Evolutionary conservation across 2,113 vertebrate genomes (phyloP), one percentile per base, ranked within the genome.

Genomic region (Callospermophilus lateralis): DNA sequence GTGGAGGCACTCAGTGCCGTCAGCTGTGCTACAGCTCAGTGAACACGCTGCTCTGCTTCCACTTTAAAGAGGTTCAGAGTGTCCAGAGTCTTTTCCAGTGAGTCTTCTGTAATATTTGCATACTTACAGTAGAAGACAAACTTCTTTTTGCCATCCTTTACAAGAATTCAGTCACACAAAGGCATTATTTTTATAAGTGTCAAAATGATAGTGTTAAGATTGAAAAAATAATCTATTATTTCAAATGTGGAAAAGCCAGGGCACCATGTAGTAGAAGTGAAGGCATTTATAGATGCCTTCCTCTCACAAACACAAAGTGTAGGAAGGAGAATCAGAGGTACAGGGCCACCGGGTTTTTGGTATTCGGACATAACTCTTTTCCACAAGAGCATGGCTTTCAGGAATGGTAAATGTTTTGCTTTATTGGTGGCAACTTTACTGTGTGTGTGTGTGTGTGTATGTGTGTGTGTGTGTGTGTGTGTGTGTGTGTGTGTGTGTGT

Each of bases 201-300:
- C 72, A 0, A 73, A 20, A 34, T 87, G 45, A 32, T 28, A 1
- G 0, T 20, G n/a, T 78, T 17, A 20, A 0, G 0, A 0, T 68
- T 92, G 0, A 79, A 89, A 94, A 92, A 89, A 67, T 61, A 61
- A 92, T 58, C 42, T 74, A 15, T 24, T 34, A 34, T 1, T 65
- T 39, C 51, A 68, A 80, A 39, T 63, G 53, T 4, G 0, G 34
- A 65, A 90, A 96, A 90, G 34, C 20, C 37, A 72, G 63, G 34
- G 3, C 51, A 26, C 4, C 34, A 3, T 6, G 32, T 58, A 61
- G 13, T 70, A 12, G 34, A 84, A 24, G 28, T 68, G 34, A 72
- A 63, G 30, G 28, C 24, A 32, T 45, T 93, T 80, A 65, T 87
- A 74, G 63, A 9, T 78, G 19, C 13, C 8, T 77, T 91, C 28